Percentiles rank a stretch among this genome's conserved stretches.
Evolutionary conservation across 2,797 vertebrate species (phyloP).

Genomic region (Bovichtus variegatus): DNA sequence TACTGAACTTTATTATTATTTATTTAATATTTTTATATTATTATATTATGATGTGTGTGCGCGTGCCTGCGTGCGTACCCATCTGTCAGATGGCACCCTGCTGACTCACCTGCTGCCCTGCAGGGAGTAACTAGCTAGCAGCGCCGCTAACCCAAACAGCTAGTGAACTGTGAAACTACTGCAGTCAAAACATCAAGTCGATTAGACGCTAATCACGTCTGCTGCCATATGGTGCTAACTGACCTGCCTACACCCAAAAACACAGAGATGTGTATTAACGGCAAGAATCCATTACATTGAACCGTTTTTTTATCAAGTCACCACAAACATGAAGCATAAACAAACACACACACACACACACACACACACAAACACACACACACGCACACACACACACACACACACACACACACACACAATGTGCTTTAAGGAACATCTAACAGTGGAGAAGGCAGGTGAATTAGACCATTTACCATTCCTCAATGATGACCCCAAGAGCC

Average conservation of each 20-base stretch:
- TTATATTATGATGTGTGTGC: conserved; percentile 31
- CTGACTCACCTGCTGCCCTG: conserved; percentile 73
- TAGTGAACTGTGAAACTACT: conserved; percentile 84
- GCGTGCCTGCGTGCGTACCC: conserved; percentile 29
- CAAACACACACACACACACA: conserved; percentile 13
- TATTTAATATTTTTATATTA: too few species aligned
- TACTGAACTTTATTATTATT: not conserved
- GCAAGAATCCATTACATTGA: conserved; percentile 45
- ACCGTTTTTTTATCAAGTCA: conserved; percentile 1
- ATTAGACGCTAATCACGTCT: conserved; percentile 81
- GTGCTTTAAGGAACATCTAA: not conserved
- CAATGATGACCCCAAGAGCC: not conserved
- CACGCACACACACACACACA: conserved; percentile 16
- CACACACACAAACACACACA: conserved; percentile 4
- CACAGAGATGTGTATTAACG: conserved; percentile 49
- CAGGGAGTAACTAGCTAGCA: conserved; percentile 70
- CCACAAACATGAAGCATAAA: conserved; percentile 19
- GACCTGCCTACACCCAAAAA: conserved; percentile 69
- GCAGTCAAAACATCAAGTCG: conserved; percentile 83
- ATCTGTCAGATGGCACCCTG: conserved; percentile 68
- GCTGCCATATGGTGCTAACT: conserved; percentile 79
- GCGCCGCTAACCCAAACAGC: conserved; percentile 72
- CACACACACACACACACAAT: conserved; percentile 1
- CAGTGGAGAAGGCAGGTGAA: not conserved
- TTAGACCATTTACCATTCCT: not conserved